Evolutionary conservation across 2,113 vertebrate species (phyloP).

Genomic region (Talpa occidentalis): DNA sequence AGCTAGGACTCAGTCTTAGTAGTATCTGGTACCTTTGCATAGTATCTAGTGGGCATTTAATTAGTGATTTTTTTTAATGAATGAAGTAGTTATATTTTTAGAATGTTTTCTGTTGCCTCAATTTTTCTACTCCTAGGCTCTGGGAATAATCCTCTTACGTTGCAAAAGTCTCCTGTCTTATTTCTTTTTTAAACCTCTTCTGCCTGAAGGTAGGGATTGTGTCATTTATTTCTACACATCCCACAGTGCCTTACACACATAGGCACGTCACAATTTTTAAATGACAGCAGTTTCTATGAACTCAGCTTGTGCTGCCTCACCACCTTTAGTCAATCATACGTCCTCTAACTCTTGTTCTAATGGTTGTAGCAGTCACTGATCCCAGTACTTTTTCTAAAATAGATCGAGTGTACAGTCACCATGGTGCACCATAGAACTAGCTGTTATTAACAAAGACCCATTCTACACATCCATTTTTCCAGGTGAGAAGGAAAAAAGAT

Average conservation of each 20-base stretch:
- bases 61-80: neutral
- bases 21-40: neutral
- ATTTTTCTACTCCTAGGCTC: neutral
- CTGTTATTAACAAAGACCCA: neutral
- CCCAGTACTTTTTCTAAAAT: neutral
- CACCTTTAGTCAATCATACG: slow-evolving; percentile 46
- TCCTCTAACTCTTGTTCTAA: neutral
- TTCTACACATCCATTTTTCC: slow-evolving; percentile 16
- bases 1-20: neutral
- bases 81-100: neutral
- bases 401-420: neutral
- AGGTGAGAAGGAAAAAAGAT: neutral
- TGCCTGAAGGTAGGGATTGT: slow-evolving; percentile 43
- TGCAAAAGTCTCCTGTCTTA: neutral
- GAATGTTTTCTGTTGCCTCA: neutral
- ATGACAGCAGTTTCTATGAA: slow-evolving; percentile 51
- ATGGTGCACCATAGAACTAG: neutral
- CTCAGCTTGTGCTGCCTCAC: slow-evolving; percentile 23
- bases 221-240: slow-evolving; percentile 63
- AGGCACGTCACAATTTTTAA: slow-evolving; percentile 57
- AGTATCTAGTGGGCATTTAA: neutral
- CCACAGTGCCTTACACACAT: slow-evolving; percentile 35
- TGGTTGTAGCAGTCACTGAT: neutral
- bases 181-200: slow-evolving; percentile 13
- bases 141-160: neutral